Conservation (phyloP, 2,888 invertebrate genomes). For the Erebia aethiops region DNA sequence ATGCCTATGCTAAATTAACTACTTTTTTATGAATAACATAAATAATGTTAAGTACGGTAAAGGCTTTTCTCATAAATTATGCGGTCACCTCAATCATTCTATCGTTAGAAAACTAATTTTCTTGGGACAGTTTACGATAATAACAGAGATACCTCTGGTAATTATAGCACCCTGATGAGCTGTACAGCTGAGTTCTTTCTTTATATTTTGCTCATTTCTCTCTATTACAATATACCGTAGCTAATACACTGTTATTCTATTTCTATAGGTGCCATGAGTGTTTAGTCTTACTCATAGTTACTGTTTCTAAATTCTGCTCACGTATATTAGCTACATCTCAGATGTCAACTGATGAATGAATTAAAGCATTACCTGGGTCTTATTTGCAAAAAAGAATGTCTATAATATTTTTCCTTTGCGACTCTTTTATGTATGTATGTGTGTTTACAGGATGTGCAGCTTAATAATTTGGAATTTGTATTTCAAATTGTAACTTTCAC, state of each 20-base stretch:
- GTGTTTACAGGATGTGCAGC: slow-evolving; percentile 1
- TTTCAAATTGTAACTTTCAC: slow-evolving; percentile 32
- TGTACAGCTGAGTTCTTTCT: background rate
- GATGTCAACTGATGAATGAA: slow-evolving; percentile 8
- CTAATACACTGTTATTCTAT: background rate
- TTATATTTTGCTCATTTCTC: too few relatives aligned
- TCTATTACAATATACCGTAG: too few relatives aligned
- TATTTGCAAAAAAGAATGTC: background rate
- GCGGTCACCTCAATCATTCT: slow-evolving; percentile 21
- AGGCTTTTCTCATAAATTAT: slow-evolving; percentile 24
- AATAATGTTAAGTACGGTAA: background rate
- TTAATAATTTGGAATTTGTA: slow-evolving; percentile 1
- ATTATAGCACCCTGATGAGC: slow-evolving; percentile 9
- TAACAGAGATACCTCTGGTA: slow-evolving; percentile 7
- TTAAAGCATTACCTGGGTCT: slow-evolving; percentile 1
- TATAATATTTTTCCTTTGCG: background rate
- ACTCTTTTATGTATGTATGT: background rate
- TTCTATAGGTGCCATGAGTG: background rate
- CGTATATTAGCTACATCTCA: slow-evolving; percentile 4
- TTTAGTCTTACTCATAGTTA: background rate
- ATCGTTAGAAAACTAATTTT: slow-evolving; percentile 26
- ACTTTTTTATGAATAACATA: slow-evolving; percentile 10
- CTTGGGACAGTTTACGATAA: slow-evolving; percentile 14
- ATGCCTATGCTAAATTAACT: slow-evolving; percentile 2
- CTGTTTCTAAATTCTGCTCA: slow-evolving; percentile 3